Evolutionary conservation across 2,797 vertebrate species (phyloP).

Genomic region (Ataeniobius toweri): DNA sequence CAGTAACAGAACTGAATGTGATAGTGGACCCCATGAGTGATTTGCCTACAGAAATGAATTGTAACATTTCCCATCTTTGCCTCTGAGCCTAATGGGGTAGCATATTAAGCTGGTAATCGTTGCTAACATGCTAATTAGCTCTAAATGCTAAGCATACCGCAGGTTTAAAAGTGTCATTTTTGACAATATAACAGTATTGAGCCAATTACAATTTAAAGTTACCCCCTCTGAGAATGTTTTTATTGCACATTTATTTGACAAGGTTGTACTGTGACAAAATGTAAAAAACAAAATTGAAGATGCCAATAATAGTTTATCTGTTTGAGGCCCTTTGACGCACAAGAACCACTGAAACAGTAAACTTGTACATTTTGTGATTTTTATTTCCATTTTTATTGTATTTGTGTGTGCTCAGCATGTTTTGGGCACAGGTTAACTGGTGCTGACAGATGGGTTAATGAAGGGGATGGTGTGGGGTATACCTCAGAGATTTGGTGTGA

Average conservation of each 20-base stretch:
- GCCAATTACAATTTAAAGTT: not conserved
- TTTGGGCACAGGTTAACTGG: conserved; percentile 13
- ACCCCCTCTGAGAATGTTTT: not conserved
- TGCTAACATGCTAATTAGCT: not conserved
- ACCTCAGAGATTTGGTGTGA: conserved; percentile 34
- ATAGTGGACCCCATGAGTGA: not conserved
- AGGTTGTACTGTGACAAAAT: not conserved
- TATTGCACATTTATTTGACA: not conserved
- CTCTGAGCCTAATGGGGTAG: not conserved
- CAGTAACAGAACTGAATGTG: not conserved
- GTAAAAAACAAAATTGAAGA: not conserved
- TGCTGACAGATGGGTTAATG: conserved; percentile 34
- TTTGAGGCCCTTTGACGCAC: not conserved
- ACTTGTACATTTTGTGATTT: not conserved
- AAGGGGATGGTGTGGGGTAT: not conserved
- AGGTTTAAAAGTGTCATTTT: not conserved
- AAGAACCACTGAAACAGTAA: not conserved
- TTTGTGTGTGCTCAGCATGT: conserved; percentile 2
- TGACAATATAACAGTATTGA: not conserved
- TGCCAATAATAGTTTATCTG: not conserved
- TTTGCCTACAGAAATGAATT: not conserved
- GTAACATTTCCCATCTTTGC: not conserved
- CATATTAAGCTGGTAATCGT: not conserved
- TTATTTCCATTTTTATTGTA: not conserved
- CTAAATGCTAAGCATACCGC: not conserved